A percentile compares a stretch with the other conserved stretches of the same genome.
phyloP scores from a whole-genome alignment of 2,888 invertebrate genomes.

The Nasonia oneida region DNA sequence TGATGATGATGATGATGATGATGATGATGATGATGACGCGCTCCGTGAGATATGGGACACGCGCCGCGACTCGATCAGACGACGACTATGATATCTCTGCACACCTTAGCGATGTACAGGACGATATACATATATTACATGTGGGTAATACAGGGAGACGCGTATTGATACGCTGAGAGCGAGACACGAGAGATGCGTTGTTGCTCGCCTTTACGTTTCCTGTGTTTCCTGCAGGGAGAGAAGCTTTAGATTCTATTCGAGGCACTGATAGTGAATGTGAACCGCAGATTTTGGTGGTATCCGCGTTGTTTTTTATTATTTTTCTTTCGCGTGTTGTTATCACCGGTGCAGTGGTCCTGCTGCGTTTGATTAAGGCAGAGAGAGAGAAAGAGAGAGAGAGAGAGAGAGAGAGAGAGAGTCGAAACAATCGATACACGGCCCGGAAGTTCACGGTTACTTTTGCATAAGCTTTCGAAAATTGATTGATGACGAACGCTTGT shows the following conservation, averaged over 20 bases:
- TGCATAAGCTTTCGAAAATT: constrained; percentile 37
- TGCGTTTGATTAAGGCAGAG: neutral
- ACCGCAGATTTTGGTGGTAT: too few species aligned
- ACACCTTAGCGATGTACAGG: neutral
- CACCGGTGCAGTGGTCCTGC: too few species aligned
- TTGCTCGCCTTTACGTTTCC: neutral
- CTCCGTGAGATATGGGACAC: neutral
- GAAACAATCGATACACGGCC: neutral
- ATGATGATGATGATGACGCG: neutral
- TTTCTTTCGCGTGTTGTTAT: too few species aligned
- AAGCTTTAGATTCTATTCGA: neutral
- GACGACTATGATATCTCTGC: neutral
- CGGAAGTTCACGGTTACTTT: neutral
- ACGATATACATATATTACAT: neutral
- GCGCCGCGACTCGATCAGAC: neutral
- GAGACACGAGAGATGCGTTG: neutral
- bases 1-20: too few species aligned
- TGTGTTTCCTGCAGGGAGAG: neutral
- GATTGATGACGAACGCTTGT: constrained; percentile 27
- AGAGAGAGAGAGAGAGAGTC: neutral
- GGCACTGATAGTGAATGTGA: too few species aligned
- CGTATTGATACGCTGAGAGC: neutral
- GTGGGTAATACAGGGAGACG: constrained; percentile 32
- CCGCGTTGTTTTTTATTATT: too few species aligned
- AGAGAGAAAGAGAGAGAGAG: neutral